Base-by-base conservation (phyloP, 2,888 invertebrate species). In the Electrophaes corylata region DNA sequence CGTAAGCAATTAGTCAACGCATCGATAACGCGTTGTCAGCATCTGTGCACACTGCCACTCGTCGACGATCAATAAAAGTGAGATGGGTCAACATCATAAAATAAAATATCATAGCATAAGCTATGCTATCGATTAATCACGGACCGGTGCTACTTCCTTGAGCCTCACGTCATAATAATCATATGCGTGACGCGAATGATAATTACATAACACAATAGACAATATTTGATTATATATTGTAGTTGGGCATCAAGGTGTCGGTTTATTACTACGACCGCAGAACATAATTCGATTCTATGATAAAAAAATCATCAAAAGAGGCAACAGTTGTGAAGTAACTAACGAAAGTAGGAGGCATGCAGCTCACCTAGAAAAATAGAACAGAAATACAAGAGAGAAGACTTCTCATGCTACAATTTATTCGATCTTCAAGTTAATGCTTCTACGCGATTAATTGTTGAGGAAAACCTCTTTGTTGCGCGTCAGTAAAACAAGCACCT, bases 1-100 rank as follows among this genome's bases (percentile, higher is more conserved):
- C 16, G 85, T 84, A 81, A 85, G 83, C 86, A 87, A 88, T 88
- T 86, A 87, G 84, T 86, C 86, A 84, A 86, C 76, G 74, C 74
- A 73, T 79, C 78, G 78, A 79, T 80, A 86, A 71, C 75, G 80
- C 79, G 67, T 68, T 79, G 79, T 84, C 84, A 84, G 84, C 81
- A 79, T 81, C 76, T 77, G 71, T 69, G 72, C 66, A 68, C n/a
- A n/a, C n/a, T 29, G 26, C 26, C 64, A 66, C 66, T 74, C 57
- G 71, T 66, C 55, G 68, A 61, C 63, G 69, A 74, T 74, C 72
- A 72, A 74, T 73, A 74, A 69, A 75, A 65, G 66, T 62, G 70
- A 69, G 69, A 45, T 40, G 18, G 12, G 4, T 43, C 26, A 46
- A 41, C 41, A 41, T 66, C 66, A 47, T 19, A 41, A 41, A 29